These are phyloP conservation scores for Agapornis roseicollis DNA, from an alignment of 2,113 vertebrate species.

Conservation along the genomic window DNA sequence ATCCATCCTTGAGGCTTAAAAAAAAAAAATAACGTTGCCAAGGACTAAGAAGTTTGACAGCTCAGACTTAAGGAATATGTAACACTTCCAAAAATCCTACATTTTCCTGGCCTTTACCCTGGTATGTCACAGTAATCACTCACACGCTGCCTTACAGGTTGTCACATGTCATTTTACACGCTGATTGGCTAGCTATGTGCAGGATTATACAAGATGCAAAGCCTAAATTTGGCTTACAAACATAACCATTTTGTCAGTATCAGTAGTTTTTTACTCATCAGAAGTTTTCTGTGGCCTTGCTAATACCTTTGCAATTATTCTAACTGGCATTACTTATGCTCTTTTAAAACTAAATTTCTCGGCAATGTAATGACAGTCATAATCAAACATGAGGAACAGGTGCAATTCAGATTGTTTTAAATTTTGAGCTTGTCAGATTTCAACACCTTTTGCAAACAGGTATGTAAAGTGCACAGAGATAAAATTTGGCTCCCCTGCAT, in stretches of 20 bases:
- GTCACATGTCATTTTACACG: background rate
- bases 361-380: background rate
- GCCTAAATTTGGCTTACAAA: background rate
- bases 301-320: background rate
- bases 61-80: background rate
- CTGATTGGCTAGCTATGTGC: background rate
- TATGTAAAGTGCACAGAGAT: background rate
- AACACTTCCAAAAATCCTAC: background rate
- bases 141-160: background rate
- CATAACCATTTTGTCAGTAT: background rate
- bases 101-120: background rate
- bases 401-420: background rate
- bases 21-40: background rate
- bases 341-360: background rate
- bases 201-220: background rate
- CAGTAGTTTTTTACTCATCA: background rate
- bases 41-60: background rate
- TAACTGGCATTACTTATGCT: background rate
- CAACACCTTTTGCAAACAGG: background rate
- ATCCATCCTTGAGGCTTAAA: background rate
- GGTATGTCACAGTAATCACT: background rate
- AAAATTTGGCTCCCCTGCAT: background rate
- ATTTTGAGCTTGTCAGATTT: background rate
- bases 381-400: background rate
- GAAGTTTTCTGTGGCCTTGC: background rate